Base-by-base conservation (phyloP, 37 sponge, comb jelly and placozoan genomes). In the Agelas oroides region DNA sequence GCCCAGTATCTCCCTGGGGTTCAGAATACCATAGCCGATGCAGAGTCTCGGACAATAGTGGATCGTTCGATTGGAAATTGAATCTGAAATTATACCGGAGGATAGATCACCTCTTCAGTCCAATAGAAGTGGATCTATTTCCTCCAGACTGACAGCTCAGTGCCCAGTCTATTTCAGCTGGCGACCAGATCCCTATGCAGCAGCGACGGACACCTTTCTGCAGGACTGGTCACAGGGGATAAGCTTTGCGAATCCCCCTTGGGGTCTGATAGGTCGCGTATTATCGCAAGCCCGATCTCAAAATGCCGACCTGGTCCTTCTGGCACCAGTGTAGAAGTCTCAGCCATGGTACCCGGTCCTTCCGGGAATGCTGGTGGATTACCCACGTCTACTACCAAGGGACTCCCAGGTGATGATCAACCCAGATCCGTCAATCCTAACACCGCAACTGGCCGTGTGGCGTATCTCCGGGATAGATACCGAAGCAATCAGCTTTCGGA, bases 101-200 rank as follows among this genome's bases (percentile, higher is more conserved):
- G 25, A 71, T 57, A 27, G 24, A 17, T n/a, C 60, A 56, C 33
- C 33, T 53, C 16, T 56, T 56, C 19, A 59, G 77, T 31, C 59
- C 77, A 13, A 17, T 71, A 19, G 59, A 54, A n/a, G n/a, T n/a
- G n/a, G n/a, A n/a, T 67, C 66, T 78, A n/a, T 78, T 78, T n/a
- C n/a, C n/a, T n/a, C n/a, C n/a, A n/a, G n/a, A n/a, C n/a, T 72
- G 57, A 61, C 66, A 53, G 14, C 24, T 37, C 87, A 80, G 53
- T 63, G 74, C 34, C 77, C 53, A 21, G 52, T n/a, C 12, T 86
- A 72, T 54, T 53, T 65, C 66, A 86, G 87, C 70, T 86, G 87
- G 87, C 46, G 73, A 46, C 87, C 85, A 34, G 77, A 78, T 54
- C 84, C 87, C 73, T 56, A 64, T 21, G 88, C 88, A 24, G 37